Evolutionary conservation across 2,888 invertebrate genomes (phyloP).

Genomic region (Germaria angustata): DNA sequence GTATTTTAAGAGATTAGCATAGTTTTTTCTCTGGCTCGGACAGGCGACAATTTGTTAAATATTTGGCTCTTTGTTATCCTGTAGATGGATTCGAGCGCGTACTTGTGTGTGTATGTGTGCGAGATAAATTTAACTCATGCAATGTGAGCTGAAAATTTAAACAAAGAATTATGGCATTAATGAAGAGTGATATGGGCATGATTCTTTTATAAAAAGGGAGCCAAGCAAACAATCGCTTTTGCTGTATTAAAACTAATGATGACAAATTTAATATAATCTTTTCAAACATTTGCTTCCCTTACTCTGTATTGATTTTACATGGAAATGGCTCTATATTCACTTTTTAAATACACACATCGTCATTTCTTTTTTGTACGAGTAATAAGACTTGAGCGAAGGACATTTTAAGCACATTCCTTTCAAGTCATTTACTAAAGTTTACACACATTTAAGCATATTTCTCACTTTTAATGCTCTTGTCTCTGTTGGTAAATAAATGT

Average conservation of each 20-base stretch:
- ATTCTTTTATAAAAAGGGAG: not conserved
- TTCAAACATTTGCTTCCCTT: not conserved
- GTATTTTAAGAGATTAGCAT: conserved; percentile 70
- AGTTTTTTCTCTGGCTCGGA: conserved; percentile 6
- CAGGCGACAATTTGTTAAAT: conserved; percentile 55
- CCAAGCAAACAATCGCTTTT: not conserved
- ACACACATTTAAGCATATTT: conserved; percentile 36
- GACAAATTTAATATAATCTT: conserved; percentile 48
- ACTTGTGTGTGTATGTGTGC: not conserved
- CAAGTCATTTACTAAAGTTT: conserved; percentile 40
- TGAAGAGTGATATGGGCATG: conserved; percentile 59
- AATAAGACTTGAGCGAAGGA: conserved; percentile 10
- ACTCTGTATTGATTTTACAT: not conserved
- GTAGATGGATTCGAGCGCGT: not conserved
- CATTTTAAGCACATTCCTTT: conserved; percentile 44
- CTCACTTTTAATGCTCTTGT: conserved; percentile 41
- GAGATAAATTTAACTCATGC: conserved; percentile 9
- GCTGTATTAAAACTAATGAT: conserved; percentile 56
- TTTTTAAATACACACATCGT: not conserved
- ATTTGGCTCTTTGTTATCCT: conserved; percentile 32
- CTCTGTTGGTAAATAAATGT: conserved; percentile 7
- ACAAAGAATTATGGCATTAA: conserved; percentile 46
- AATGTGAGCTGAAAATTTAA: conserved; percentile 7
- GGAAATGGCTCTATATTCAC: not conserved
- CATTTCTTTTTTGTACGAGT: not conserved